Evolutionary conservation across 2,888 invertebrate species (phyloP).

Genomic region (Agrotis exclamationis): DNA sequence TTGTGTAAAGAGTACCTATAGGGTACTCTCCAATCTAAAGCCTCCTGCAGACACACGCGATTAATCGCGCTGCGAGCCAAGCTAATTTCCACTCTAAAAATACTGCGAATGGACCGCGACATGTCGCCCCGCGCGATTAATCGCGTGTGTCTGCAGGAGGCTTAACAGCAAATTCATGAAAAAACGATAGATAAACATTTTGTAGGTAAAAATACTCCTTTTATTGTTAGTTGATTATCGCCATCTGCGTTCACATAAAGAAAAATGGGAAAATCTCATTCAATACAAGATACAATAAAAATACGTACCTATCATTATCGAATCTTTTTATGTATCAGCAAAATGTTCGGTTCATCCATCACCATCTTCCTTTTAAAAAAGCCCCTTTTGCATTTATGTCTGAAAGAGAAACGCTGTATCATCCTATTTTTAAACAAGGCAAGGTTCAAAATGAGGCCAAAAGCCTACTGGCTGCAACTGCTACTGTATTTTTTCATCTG

Average conservation of each 20-base stretch:
- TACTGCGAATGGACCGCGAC: too few species aligned
- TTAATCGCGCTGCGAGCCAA: too few species aligned
- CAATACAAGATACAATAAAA: neutral
- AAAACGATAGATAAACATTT: neutral
- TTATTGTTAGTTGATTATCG: neutral
- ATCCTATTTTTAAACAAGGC: constrained; percentile 9
- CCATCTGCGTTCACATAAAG: neutral
- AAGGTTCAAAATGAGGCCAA: neutral
- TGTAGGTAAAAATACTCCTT: neutral
- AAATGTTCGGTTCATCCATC: neutral
- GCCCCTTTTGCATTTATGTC: neutral
- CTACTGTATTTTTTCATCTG: neutral
- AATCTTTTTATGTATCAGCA: neutral
- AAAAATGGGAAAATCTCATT: neutral
- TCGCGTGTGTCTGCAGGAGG: too few species aligned
- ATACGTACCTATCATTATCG: neutral
- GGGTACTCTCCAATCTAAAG: too few species aligned
- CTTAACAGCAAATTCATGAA: constrained; percentile 4
- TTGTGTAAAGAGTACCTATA: too few species aligned
- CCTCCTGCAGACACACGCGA: too few species aligned
- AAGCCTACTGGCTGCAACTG: too few species aligned
- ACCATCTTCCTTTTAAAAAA: neutral
- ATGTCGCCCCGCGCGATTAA: too few species aligned
- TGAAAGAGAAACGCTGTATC: neutral
- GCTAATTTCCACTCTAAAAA: too few species aligned